phyloP scores from a whole-genome alignment of 2,113 vertebrate species.

The Sturnus vulgaris region DNA sequence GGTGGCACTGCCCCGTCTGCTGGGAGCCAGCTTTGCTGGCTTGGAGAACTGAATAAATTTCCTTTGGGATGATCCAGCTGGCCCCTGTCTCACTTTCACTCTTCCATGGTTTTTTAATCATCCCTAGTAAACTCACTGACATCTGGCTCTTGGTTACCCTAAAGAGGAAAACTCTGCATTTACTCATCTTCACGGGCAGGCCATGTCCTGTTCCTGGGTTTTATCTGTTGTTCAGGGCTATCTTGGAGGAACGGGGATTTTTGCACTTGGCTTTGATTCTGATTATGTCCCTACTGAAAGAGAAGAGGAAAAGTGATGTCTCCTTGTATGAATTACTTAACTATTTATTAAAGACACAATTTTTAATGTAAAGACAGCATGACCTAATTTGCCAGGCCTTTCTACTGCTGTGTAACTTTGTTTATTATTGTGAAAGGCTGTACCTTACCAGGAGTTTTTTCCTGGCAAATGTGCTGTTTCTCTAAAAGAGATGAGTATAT shows the following conservation, averaged over 20 bases:
- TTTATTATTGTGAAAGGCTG: not conserved
- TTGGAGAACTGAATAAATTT: not conserved
- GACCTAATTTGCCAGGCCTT: not conserved
- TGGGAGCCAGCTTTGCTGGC: not conserved
- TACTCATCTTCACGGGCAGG: accelerated
- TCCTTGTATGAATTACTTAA: not conserved
- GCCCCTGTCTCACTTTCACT: not conserved
- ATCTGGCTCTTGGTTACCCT: not conserved
- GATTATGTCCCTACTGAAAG: not conserved
- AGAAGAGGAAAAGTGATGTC: not conserved
- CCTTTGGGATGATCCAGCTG: not conserved
- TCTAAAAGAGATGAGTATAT: not conserved
- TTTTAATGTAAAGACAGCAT: not conserved
- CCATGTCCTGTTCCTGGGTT: not conserved
- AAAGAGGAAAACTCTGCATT: not conserved
- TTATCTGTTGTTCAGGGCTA: not conserved
- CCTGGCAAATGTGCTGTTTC: not conserved
- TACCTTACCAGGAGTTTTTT: not conserved
- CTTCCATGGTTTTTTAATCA: not conserved
- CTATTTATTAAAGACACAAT: not conserved
- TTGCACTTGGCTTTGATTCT: conserved; percentile 18
- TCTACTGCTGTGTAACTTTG: not conserved
- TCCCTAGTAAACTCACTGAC: not conserved
- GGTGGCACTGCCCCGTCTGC: not conserved
- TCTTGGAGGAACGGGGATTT: conserved; percentile 13